A percentile compares a stretch with the other conserved stretches of the same genome.
phyloP scores from a whole-genome alignment of 1,140 invertebrate species.

The Periplaneta americana region DNA sequence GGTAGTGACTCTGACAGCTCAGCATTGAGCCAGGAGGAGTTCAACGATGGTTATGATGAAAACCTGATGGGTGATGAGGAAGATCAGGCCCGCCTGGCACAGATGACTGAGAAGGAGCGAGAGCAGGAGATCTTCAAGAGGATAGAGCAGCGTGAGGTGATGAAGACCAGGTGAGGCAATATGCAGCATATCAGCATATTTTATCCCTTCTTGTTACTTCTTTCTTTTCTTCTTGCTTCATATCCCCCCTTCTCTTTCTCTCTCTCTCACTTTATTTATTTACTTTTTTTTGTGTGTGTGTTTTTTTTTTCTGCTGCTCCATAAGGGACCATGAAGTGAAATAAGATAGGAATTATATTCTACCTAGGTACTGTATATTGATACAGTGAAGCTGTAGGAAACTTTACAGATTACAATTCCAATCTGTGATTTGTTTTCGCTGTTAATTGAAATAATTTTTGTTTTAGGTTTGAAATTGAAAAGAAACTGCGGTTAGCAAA shows the following conservation, averaged over 20 bases:
- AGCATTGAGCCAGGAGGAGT: constrained; percentile 57
- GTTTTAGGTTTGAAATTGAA: constrained; percentile 88
- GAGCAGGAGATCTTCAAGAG: constrained; percentile 97
- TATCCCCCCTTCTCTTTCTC: too few relatives aligned
- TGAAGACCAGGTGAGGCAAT: constrained; percentile 69
- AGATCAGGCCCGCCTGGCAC: constrained; percentile 80
- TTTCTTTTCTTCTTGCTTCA: too few relatives aligned
- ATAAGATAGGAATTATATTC: too few relatives aligned
- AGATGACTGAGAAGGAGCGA: constrained; percentile 94
- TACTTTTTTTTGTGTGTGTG: too few relatives aligned
- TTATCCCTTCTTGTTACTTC: background rate
- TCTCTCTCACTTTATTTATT: too few relatives aligned
- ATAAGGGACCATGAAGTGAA: too few relatives aligned
- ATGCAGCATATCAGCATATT: background rate
- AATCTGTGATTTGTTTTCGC: background rate
- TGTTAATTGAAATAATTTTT: constrained; percentile 13
- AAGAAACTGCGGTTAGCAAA: constrained; percentile 85
- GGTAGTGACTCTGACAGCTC: constrained; percentile 35
- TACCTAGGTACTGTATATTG: background rate
- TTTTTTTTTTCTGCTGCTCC: too few relatives aligned
- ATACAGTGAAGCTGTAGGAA: background rate
- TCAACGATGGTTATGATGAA: constrained; percentile 87
- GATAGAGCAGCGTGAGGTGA: constrained; percentile 86
- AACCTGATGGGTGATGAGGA: constrained; percentile 96
- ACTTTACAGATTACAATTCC: background rate